These are phyloP conservation scores for Parasteatoda lunata DNA, from an alignment of 2,888 invertebrate genomes.

Conservation along the genomic window DNA sequence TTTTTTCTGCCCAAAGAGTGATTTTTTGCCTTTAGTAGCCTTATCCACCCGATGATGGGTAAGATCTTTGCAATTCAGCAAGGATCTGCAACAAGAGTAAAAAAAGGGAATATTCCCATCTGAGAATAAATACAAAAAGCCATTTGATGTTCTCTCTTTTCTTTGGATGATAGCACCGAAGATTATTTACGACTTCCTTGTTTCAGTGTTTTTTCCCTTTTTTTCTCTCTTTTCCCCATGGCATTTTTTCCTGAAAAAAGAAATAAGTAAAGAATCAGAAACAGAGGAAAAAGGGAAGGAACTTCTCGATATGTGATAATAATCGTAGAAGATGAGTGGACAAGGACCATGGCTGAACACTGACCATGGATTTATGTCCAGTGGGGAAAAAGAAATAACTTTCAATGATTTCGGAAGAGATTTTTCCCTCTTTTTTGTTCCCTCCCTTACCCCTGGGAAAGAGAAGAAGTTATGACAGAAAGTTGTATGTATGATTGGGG, in stretches of 20 bases:
- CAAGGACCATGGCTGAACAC: slow-evolving; percentile 14
- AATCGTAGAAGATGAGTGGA: slow-evolving; percentile 26
- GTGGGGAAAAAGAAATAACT: slow-evolving; percentile 55
- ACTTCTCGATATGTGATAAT: slow-evolving; percentile 55
- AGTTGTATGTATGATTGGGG: neutral
- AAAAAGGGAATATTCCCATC: neutral
- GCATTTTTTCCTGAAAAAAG: neutral
- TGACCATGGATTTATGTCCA: slow-evolving; percentile 47
- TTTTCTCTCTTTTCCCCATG: slow-evolving; percentile 8
- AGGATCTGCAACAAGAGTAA: too few relatives aligned
- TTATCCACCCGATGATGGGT: too few relatives aligned
- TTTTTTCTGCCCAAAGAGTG: too few relatives aligned
- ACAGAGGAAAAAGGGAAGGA: neutral
- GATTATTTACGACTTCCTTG: slow-evolving; percentile 50
- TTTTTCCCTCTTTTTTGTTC: slow-evolving; percentile 20
- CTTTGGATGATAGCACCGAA: slow-evolving; percentile 21
- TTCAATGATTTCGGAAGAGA: slow-evolving; percentile 43
- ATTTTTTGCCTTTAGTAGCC: too few relatives aligned
- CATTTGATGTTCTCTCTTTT: slow-evolving; percentile 26
- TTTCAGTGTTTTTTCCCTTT: neutral
- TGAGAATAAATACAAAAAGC: slow-evolving; percentile 19
- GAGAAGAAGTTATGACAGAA: neutral
- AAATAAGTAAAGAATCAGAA: neutral
- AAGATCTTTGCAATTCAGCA: too few relatives aligned
- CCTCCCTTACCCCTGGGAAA: neutral